Base-by-base conservation (phyloP, 2,797 vertebrate genomes). In the Intellagama lesueurii region DNA sequence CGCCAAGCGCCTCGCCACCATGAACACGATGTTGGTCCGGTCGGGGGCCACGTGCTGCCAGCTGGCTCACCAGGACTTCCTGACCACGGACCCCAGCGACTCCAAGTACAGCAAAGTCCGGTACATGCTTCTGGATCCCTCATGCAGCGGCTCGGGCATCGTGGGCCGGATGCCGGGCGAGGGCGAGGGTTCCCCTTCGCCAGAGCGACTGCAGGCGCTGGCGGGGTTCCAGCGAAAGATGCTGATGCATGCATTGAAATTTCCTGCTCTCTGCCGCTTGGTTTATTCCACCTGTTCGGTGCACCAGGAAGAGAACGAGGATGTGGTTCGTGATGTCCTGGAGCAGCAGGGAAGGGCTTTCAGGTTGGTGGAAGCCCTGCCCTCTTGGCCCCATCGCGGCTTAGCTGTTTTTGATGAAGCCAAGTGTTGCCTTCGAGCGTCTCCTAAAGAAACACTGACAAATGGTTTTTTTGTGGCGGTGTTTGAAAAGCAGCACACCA, bases 71-170 rank as follows among this genome's bases (percentile, higher is more conserved):
- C 96, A 97, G 92, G 99, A 99, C 97, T 99, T 99, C 95, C 95
- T 99, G 77, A 97, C 97, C 0, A 97, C 99, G 70, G 97, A 98
- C 28, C 97, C 98, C 0, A 7, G 87, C 0, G 96, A 97, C 83
- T 93, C 95, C 0, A 97, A 96, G 86, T 99, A 98, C 90, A 94
- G 95, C 93, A 97, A 96, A 16, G 99, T 99, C 24, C 95, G 97
- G 89, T 96, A 98, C 56, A 96, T 99, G 91, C 97, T 99, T 79
- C 96, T 99, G 28, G 99, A 99, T 91, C 99, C 99, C 0, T 99
- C 99, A 1, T 99, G 99, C 96, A 99, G 99, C 0, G 99, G 99
- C 90, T 99, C 99, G 95, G 99, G 99, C 66, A 99, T 99, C 97
- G 94, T 97, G 83, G 97, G 95, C 56, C 93, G 96, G 19, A 52